Percentiles rank a stretch among this genome's conserved stretches.
Evolutionary conservation across 2,113 vertebrate species (phyloP).

Genomic region (Podarcis cretensis): DNA sequence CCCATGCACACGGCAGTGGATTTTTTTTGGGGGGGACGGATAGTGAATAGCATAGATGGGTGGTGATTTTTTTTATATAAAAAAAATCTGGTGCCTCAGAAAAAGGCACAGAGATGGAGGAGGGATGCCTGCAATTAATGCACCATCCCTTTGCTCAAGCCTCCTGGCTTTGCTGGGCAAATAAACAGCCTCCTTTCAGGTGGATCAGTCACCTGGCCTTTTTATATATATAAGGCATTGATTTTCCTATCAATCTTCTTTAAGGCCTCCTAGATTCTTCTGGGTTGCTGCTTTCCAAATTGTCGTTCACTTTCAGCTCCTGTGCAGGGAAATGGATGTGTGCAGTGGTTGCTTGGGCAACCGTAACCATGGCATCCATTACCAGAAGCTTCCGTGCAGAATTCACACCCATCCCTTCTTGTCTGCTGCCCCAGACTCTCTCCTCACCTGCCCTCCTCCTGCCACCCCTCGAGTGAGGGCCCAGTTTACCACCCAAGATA

Average conservation of each 20-base stretch:
- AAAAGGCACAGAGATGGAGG: not conserved
- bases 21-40: not conserved
- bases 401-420: constrained; percentile 47
- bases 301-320: constrained; percentile 72
- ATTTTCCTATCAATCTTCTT: constrained; percentile 80
- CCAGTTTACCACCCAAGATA: not conserved
- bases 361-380: constrained; percentile 71
- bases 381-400: constrained; percentile 62
- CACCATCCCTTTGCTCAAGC: not conserved
- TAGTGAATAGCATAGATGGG: constrained; percentile 2
- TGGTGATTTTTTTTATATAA: not conserved
- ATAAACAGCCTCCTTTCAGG: constrained; percentile 56
- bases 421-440: constrained; percentile 35
- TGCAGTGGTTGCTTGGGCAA: constrained; percentile 67
- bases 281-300: constrained; percentile 72
- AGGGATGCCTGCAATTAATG: constrained; percentile 28
- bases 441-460: not conserved
- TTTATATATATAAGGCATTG: constrained; percentile 70
- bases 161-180: not conserved
- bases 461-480: not conserved
- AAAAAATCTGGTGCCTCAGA: not conserved
- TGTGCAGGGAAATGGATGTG: constrained; percentile 37
- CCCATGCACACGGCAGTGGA: not conserved
- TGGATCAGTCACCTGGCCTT: constrained; percentile 65
- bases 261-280: constrained; percentile 76